A percentile compares a stretch with the other conserved stretches of the same genome.
Conservation (phyloP, 2,113 vertebrate genomes). For the Cyprinodon variegatus region DNA sequence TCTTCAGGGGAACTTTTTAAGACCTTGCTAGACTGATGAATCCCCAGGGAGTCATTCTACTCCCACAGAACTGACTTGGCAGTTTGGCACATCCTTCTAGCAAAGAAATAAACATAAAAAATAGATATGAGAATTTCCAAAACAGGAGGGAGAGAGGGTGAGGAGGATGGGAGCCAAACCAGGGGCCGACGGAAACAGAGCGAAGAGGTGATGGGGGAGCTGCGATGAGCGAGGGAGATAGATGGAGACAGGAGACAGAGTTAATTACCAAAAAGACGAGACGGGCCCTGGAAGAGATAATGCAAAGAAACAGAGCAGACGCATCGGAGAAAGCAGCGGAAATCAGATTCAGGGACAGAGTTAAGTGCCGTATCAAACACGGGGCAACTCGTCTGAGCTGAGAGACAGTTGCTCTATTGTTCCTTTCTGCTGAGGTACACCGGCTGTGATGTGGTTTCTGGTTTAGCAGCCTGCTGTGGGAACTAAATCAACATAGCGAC, state of each 20-base stretch:
- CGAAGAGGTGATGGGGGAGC: neutral
- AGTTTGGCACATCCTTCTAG: conserved; percentile 1
- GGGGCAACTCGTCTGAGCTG: neutral
- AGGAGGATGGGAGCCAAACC: neutral
- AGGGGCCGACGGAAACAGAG: conserved; percentile 3
- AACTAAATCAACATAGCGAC: conserved; percentile 16
- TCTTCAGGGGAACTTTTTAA: conserved; percentile 10
- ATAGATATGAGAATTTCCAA: neutral
- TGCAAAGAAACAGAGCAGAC: conserved; percentile 13
- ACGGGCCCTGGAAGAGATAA: neutral
- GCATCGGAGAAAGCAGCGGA: conserved; percentile 9
- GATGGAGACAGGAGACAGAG: neutral
- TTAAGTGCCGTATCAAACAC: conserved; percentile 22
- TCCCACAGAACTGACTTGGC: conserved; percentile 16
- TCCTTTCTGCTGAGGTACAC: conserved; percentile 14
- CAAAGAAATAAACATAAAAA: neutral
- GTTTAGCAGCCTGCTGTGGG: conserved; percentile 15
- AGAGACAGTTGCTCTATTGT: neutral
- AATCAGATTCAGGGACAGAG: conserved; percentile 25
- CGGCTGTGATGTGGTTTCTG: conserved; percentile 34
- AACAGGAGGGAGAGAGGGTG: neutral
- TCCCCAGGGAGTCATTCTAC: conserved; percentile 16
- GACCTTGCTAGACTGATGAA: conserved; percentile 31
- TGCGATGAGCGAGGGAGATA: conserved; percentile 4
- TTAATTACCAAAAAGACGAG: conserved; percentile 25